A percentile compares a stretch with the other conserved stretches of the same genome.
Evolutionary conservation across 1,140 invertebrate genomes (phyloP).

Genomic region (Trichogramma pretiosum): DNA sequence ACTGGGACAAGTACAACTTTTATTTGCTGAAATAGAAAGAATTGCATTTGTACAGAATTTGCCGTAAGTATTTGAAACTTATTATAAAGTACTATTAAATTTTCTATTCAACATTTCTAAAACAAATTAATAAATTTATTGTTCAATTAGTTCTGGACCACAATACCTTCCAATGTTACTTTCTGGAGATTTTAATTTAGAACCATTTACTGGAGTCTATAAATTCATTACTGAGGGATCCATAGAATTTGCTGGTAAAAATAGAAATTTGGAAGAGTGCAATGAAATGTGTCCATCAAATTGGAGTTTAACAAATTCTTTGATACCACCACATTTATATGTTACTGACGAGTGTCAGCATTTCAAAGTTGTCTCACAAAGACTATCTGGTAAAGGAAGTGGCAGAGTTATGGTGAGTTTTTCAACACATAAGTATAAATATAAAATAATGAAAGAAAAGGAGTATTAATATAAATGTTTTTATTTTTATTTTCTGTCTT

Average conservation of each 20-base stretch:
- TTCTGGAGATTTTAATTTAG: constrained; percentile 84
- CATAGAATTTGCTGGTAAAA: constrained; percentile 50
- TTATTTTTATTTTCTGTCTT: constrained; percentile 1
- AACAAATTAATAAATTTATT: background rate
- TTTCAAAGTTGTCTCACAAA: constrained; percentile 42
- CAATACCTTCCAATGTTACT: constrained; percentile 69
- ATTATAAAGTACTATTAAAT: background rate
- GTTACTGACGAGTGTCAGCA: constrained; percentile 63
- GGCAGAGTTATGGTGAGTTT: constrained; percentile 29
- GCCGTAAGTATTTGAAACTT: constrained; percentile 23
- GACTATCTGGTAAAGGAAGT: constrained; percentile 30
- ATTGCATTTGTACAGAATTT: constrained; percentile 54
- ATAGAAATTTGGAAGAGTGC: constrained; percentile 27
- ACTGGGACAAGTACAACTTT: constrained; percentile 70
- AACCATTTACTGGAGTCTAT: constrained; percentile 62
- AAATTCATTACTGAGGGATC: constrained; percentile 60
- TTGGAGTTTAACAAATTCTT: no score
- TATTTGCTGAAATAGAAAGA: constrained; percentile 75
- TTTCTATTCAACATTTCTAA: no score
- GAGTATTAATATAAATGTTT: background rate
- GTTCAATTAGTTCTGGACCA: constrained; percentile 27
- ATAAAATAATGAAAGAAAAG: background rate
- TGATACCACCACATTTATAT: constrained; percentile 48
- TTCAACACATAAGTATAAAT: background rate
- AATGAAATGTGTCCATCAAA: constrained; percentile 21